These are phyloP conservation scores for Drosophila erecta DNA, from an alignment of 1,140 invertebrate genomes.

Conservation along the genomic window DNA sequence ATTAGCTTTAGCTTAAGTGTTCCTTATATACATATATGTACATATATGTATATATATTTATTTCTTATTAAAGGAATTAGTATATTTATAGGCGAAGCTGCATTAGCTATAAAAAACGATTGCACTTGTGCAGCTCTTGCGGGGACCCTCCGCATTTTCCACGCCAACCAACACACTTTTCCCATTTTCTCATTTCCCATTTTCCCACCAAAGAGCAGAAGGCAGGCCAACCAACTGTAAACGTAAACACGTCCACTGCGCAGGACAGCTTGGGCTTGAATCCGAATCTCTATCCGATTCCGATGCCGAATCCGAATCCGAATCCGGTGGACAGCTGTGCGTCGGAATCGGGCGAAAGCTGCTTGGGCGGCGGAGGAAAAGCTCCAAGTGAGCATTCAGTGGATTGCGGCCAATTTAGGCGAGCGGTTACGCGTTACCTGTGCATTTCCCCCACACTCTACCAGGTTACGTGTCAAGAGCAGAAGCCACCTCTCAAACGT, in stretches of 20 bases:
- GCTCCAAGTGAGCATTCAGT: constrained; percentile 75
- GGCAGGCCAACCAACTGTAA: constrained; percentile 64
- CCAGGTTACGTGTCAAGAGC: constrained; percentile 49
- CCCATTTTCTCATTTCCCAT: neutral
- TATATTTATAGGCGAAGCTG: constrained; percentile 3
- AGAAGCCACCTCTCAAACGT: neutral
- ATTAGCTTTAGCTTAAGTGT: neutral
- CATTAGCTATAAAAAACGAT: constrained; percentile 38
- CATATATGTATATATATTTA: no score
- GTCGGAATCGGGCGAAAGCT: constrained; percentile 52
- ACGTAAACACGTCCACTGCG: constrained; percentile 73
- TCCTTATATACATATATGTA: neutral
- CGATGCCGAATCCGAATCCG: constrained; percentile 4
- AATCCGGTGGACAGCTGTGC: constrained; percentile 26
- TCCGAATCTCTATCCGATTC: constrained; percentile 8
- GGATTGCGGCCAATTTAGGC: constrained; percentile 61
- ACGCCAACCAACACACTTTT: neutral
- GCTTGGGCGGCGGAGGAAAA: constrained; percentile 45
- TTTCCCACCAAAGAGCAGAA: constrained; percentile 28
- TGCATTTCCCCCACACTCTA: constrained; percentile 8
- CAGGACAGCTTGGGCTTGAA: constrained; percentile 43
- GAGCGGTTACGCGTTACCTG: constrained; percentile 35
- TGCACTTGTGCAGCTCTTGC: constrained; percentile 51
- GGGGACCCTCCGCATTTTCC: constrained; percentile 22
- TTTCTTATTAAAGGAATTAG: neutral